Percentiles rank a stretch among this genome's conserved stretches.
These are phyloP conservation scores for Hyppa rectilinea DNA, from an alignment of 2,888 invertebrate genomes.

Conservation along the genomic window DNA sequence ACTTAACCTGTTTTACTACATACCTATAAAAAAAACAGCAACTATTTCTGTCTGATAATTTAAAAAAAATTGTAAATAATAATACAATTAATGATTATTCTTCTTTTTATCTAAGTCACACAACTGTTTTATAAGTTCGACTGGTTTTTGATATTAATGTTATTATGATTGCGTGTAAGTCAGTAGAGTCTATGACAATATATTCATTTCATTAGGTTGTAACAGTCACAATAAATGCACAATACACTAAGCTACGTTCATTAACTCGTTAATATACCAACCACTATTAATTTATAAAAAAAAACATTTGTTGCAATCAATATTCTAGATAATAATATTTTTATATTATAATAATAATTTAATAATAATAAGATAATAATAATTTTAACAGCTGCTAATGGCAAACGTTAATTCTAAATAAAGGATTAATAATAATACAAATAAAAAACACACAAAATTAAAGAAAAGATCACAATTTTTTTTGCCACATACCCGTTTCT, in stretches of 20 bases:
- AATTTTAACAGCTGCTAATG: not conserved
- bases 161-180: conserved; percentile 14
- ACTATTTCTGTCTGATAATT: too few species aligned
- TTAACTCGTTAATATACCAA: not conserved
- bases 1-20: too few species aligned
- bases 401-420: not conserved
- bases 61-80: not conserved
- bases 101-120: not conserved
- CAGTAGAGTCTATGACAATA: not conserved
- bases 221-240: conserved; percentile 4
- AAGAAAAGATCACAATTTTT: not conserved
- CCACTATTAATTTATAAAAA: not conserved
- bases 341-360: not conserved
- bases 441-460: not conserved
- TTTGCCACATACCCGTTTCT: conserved; percentile 45
- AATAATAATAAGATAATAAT: too few species aligned
- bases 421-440: not conserved
- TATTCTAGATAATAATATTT: not conserved
- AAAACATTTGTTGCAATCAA: not conserved
- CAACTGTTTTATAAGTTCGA: not conserved
- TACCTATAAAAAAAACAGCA: not conserved
- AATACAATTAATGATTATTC: not conserved
- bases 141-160: not conserved
- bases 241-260: not conserved
- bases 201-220: conserved; percentile 23